phyloP scores from a whole-genome alignment of 2,888 invertebrate species.

The Mimas tiliae region DNA sequence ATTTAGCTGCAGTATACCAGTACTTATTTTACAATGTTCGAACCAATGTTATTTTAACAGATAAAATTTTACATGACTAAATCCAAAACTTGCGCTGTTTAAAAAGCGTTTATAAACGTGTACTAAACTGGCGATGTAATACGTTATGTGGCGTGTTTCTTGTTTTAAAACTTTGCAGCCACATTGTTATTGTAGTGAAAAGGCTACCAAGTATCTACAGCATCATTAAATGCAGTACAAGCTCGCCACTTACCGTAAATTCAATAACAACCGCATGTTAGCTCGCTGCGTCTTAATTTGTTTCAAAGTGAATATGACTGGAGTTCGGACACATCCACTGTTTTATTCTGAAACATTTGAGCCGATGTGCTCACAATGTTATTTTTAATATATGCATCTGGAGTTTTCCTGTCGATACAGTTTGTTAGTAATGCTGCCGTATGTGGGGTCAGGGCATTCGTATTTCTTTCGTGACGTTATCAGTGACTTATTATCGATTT shows the following conservation, averaged over 20 bases:
- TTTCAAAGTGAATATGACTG: slow-evolving; percentile 18
- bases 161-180: too few species aligned
- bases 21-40: too few species aligned
- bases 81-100: too few species aligned
- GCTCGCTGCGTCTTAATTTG: slow-evolving; percentile 3
- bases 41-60: too few species aligned
- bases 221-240: background rate
- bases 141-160: too few species aligned
- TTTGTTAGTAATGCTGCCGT: background rate
- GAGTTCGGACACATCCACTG: background rate
- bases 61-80: too few species aligned
- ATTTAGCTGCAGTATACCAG: too few species aligned
- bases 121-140: too few species aligned
- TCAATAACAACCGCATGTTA: slow-evolving; percentile 9
- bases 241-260: slow-evolving; percentile 3
- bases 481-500: slow-evolving; percentile 45
- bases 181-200: too few species aligned
- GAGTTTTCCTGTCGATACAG: background rate
- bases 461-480: slow-evolving; percentile 54
- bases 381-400: slow-evolving; percentile 20
- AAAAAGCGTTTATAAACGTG: too few species aligned
- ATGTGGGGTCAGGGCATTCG: background rate
- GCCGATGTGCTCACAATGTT: background rate
- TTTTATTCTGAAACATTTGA: slow-evolving; percentile 17
- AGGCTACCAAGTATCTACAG: background rate